phyloP scores from a whole-genome alignment of 2,888 invertebrate genomes.

The Argyra leucocephala region DNA sequence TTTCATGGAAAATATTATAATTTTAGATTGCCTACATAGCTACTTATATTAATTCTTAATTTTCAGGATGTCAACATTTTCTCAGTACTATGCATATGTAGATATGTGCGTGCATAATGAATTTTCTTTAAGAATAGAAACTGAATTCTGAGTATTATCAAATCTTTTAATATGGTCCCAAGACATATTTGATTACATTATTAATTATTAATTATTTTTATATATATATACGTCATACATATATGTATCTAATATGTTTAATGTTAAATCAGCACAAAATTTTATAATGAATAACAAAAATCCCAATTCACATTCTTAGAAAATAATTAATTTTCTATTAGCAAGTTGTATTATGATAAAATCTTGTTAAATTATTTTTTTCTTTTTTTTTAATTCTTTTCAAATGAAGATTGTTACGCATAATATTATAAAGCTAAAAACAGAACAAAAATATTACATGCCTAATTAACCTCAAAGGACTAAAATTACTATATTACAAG shows the following conservation, averaged over 20 bases:
- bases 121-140: too few relatives aligned
- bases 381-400: not conserved
- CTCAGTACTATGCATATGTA: too few relatives aligned
- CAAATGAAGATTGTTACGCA: not conserved
- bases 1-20: too few relatives aligned
- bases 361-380: not conserved
- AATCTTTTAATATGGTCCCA: not conserved
- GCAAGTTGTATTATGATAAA: not conserved
- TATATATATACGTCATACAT: too few relatives aligned
- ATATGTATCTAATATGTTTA: not conserved
- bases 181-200: not conserved
- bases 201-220: not conserved
- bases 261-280: not conserved
- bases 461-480: not conserved
- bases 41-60: too few relatives aligned
- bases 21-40: too few relatives aligned
- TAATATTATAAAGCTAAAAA: not conserved
- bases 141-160: too few relatives aligned
- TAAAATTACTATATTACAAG: not conserved
- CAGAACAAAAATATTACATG: not conserved
- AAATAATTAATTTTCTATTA: slow-evolving; percentile 4
- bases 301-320: not conserved
- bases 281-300: not conserved
- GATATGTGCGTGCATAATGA: too few relatives aligned
- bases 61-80: too few relatives aligned